Evolutionary conservation across 1,140 invertebrate genomes (phyloP).

Genomic region (Neocloeon triangulifer): DNA sequence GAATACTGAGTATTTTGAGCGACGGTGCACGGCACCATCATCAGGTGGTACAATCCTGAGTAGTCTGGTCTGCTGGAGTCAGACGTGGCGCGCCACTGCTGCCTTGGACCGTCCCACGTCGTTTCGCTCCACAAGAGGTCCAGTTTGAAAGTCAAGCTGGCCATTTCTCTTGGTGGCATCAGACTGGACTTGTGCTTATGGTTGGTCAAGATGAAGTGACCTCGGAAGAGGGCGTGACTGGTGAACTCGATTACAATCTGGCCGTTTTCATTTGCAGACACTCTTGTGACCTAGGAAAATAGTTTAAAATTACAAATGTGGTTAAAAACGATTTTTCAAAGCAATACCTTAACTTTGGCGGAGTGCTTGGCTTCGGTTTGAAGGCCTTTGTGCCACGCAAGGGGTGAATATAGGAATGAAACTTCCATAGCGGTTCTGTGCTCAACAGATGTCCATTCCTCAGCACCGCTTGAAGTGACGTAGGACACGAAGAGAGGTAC

Average conservation of each 20-base stretch:
- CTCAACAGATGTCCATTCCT: slow-evolving; percentile 21
- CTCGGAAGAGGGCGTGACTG: slow-evolving; percentile 21
- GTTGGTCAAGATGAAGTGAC: slow-evolving; percentile 20
- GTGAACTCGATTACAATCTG: slow-evolving; percentile 20
- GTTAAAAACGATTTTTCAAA: too few species aligned
- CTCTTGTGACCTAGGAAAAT: slow-evolving; percentile 16
- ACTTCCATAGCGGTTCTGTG: slow-evolving; percentile 21
- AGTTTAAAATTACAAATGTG: too few species aligned
- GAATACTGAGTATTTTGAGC: slow-evolving; percentile 14
- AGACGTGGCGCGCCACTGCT: slow-evolving; percentile 22
- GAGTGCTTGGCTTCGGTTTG: slow-evolving; percentile 16
- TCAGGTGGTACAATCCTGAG: slow-evolving; percentile 19
- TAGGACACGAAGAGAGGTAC: slow-evolving; percentile 24
- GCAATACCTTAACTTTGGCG: slow-evolving; percentile 10
- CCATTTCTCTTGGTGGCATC: slow-evolving; percentile 14
- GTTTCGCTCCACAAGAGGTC: slow-evolving; percentile 20
- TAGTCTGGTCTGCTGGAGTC: slow-evolving; percentile 19
- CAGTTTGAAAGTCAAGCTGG: slow-evolving; percentile 18
- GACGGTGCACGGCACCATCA: slow-evolving; percentile 21
- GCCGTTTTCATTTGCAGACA: slow-evolving; percentile 18
- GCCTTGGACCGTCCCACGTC: slow-evolving; percentile 22
- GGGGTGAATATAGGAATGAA: slow-evolving; percentile 21
- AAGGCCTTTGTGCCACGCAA: slow-evolving; percentile 17
- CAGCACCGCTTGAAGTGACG: slow-evolving; percentile 17
- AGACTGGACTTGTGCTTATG: slow-evolving; percentile 14